Evolutionary conservation across 2,888 invertebrate genomes (phyloP).

Genomic region (Exocentrus adspersus): DNA sequence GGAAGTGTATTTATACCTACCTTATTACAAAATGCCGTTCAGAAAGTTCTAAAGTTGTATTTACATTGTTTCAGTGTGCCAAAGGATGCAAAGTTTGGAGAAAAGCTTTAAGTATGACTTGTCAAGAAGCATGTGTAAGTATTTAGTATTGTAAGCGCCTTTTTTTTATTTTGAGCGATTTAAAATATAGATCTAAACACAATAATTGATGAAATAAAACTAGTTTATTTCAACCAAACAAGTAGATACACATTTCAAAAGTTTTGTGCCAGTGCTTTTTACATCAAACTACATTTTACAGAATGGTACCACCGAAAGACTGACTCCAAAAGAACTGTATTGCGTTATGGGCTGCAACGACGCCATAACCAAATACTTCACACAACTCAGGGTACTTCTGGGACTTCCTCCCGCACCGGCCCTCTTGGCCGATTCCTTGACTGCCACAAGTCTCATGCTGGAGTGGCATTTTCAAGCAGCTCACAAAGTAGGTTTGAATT

Average conservation of each 20-base stretch:
- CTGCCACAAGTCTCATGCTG: constrained; percentile 81
- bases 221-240: too few relatives aligned
- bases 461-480: constrained; percentile 77
- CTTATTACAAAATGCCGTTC: too few relatives aligned
- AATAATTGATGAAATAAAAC: too few relatives aligned
- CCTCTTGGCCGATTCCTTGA: constrained; percentile 79
- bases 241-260: too few relatives aligned
- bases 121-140: constrained; percentile 87
- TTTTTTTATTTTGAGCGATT: not conserved
- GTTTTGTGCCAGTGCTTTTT: too few relatives aligned
- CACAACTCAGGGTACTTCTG: constrained; percentile 73
- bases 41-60: too few relatives aligned
- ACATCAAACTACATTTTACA: constrained; percentile 53
- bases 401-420: constrained; percentile 80
- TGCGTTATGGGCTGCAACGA: constrained; percentile 87
- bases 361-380: constrained; percentile 79
- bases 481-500: constrained; percentile 66
- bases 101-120: constrained; percentile 78
- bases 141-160: constrained; percentile 24
- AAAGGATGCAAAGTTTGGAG: constrained; percentile 84
- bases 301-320: constrained; percentile 76
- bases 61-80: constrained; percentile 79
- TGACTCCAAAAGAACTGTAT: constrained; percentile 76
- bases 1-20: too few relatives aligned
- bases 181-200: constrained; percentile 5